Conservation (phyloP, 2,797 vertebrate genomes). For the Hemibagrus guttatus region DNA sequence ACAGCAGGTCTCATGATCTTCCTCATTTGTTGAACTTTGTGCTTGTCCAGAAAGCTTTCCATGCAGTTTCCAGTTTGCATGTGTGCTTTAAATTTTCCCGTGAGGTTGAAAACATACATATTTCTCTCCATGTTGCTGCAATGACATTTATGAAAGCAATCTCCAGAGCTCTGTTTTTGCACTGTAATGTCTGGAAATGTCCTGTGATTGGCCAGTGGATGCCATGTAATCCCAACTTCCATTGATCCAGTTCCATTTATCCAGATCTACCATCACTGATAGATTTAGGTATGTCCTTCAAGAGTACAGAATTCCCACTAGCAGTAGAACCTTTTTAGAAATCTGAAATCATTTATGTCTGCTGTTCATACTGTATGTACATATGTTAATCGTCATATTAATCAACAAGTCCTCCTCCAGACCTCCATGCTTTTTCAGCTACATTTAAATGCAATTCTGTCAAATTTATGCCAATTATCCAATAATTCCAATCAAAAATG, state of each 20-base stretch:
- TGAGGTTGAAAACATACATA: not conserved
- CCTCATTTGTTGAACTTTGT: not conserved
- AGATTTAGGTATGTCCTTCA: not conserved
- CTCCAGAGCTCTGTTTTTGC: too few species aligned
- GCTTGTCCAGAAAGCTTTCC: not conserved
- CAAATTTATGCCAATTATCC: not conserved
- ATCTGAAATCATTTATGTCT: not conserved
- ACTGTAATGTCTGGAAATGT: not conserved
- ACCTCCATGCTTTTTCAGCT: not conserved
- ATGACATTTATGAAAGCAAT: not conserved
- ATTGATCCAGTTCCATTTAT: not conserved
- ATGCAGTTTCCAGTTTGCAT: not conserved
- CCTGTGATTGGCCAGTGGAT: not conserved
- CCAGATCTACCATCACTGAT: not conserved
- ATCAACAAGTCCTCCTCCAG: not conserved
- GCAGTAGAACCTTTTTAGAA: not conserved
- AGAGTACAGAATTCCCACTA: not conserved
- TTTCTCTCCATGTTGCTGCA: not conserved
- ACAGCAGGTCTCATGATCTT: not conserved
- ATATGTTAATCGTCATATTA: not conserved
- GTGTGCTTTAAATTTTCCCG: not conserved
- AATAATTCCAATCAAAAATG: not conserved
- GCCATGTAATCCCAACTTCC: not conserved
- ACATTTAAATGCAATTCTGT: not conserved
- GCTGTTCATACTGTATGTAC: not conserved